Evolutionary conservation across 2,113 vertebrate genomes (phyloP), one percentile per base, ranked within the genome.

Genomic region (Mola mola): DNA sequence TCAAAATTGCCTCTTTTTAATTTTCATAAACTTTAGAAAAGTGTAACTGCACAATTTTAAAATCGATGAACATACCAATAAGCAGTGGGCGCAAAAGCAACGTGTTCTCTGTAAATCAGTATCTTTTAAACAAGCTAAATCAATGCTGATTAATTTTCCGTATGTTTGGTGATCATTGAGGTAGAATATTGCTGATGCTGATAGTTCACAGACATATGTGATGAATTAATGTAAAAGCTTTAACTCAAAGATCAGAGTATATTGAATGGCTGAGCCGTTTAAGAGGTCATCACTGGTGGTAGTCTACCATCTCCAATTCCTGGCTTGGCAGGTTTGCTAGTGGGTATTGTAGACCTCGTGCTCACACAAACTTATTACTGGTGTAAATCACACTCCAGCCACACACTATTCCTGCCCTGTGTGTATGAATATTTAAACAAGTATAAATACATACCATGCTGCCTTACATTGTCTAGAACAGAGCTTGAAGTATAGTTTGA

Each of bases 371-470:
- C 83, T 61, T 85, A 88, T 86, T 88, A 78, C 77, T 58, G 33
- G 62, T 69, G 82, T 87, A 89, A 80, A 87, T 87, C 82, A 82
- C 36, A 49, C 58, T 47, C 13, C 42, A 51, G 49, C 51, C 65
- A 56, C 57, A 56, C 78, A 78, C 60, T 10, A 28, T 42, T 48
- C 42, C 56, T 74, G 56, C 62, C 31, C 69, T 49, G 47, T 63
- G 26, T 0, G 41, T 20, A 83, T 89, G 74, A 84, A 88, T 89
- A 83, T 84, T 87, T 87, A 73, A 88, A 79, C 42, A 52, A 60
- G 67, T 72, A 47, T 77, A 77, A 73, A 78, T 70, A 66, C 47
- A 75, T 52, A 63, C 48, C 17, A 48, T 1, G 1, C 53, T 22
- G 48, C 41, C 26, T 38, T 21, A 43, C 57, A 46, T 43, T 17